These are phyloP conservation scores for Cotesia congregata DNA, from an alignment of 2,888 invertebrate genomes.

Conservation along the genomic window DNA sequence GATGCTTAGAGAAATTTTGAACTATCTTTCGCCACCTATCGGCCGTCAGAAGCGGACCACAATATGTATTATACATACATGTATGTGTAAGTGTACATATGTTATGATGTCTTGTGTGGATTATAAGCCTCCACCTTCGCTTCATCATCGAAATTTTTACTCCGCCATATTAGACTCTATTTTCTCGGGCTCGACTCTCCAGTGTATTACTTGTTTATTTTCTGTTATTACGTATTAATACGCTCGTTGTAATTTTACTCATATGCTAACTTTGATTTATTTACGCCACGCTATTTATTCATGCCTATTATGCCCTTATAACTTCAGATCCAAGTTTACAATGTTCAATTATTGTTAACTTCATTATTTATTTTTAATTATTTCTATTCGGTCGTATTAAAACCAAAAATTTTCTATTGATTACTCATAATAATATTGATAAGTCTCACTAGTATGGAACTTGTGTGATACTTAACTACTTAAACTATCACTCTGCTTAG, in stretches of 20 bases:
- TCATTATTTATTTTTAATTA: too few relatives aligned
- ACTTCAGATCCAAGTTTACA: too few relatives aligned
- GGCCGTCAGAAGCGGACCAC: too few relatives aligned
- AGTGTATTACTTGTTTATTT: background rate
- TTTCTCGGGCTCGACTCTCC: background rate
- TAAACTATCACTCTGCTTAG: too few relatives aligned
- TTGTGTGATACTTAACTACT: too few relatives aligned
- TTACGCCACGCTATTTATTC: background rate
- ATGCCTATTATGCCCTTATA: background rate
- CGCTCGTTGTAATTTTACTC: background rate
- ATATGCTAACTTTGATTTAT: background rate
- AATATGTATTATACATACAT: slow-evolving; percentile 23
- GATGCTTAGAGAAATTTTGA: too few relatives aligned
- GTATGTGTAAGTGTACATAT: slow-evolving; percentile 14
- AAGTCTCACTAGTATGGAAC: too few relatives aligned
- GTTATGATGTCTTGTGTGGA: background rate
- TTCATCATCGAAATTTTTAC: background rate
- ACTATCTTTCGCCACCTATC: background rate
- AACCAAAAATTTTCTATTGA: too few relatives aligned
- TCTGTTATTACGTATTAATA: background rate
- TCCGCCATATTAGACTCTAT: background rate
- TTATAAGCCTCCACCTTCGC: background rate
- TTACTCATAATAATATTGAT: too few relatives aligned
- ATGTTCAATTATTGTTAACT: too few relatives aligned
- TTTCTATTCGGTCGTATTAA: too few relatives aligned